Conservation (phyloP, 2,888 invertebrate species). For the Oscheius onirici region DNA sequence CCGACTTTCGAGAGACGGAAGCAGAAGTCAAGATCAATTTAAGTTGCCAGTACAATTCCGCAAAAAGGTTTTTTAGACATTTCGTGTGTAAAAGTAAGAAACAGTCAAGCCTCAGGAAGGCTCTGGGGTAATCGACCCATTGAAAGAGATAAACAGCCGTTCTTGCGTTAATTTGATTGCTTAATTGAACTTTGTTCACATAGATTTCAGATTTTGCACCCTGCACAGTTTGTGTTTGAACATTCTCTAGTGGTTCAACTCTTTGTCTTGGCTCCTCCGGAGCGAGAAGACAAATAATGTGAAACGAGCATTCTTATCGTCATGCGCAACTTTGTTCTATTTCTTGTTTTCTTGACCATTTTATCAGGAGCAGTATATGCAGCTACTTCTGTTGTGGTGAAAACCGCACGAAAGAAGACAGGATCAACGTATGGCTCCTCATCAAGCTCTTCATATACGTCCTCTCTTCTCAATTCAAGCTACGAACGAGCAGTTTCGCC, state of each 20-base stretch:
- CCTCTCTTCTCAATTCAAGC: slow-evolving; percentile 7
- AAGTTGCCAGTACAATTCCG: too few relatives aligned
- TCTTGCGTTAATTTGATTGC: too few relatives aligned
- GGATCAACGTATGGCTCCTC: background rate
- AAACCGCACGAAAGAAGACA: background rate
- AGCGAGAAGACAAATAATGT: slow-evolving; percentile 14
- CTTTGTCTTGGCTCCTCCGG: slow-evolving; percentile 21
- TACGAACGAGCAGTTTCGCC: slow-evolving; percentile 17
- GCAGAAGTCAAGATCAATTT: too few relatives aligned
- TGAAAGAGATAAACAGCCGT: too few relatives aligned
- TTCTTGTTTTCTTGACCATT: background rate
- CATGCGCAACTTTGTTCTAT: slow-evolving; percentile 2
- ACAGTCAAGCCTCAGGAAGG: too few relatives aligned
- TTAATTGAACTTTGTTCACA: too few relatives aligned
- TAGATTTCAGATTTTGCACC: too few relatives aligned
- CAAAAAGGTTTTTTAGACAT: too few relatives aligned
- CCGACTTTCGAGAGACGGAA: too few relatives aligned
- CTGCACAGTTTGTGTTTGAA: too few relatives aligned
- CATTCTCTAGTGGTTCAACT: background rate
- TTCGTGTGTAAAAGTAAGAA: too few relatives aligned
- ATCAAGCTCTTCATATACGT: background rate
- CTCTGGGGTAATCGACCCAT: too few relatives aligned
- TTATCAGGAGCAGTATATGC: background rate
- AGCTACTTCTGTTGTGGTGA: background rate
- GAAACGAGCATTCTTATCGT: background rate